phyloP scores from a whole-genome alignment of 1,140 invertebrate species.

The Drosophila erecta region DNA sequence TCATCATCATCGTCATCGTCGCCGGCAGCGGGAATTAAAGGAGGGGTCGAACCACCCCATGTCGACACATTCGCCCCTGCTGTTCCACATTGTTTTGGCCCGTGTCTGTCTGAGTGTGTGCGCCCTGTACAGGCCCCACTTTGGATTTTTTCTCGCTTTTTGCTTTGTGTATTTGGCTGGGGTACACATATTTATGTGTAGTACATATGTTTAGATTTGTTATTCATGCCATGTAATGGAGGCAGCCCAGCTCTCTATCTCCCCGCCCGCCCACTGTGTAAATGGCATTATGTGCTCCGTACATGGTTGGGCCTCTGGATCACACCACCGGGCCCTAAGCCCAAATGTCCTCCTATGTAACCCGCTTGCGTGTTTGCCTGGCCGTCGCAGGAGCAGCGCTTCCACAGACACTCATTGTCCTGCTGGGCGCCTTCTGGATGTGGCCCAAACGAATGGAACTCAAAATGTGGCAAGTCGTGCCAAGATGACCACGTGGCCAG shows the following conservation, averaged over 20 bases:
- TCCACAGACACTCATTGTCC: conserved; percentile 23
- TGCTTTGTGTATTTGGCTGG: conserved; percentile 42
- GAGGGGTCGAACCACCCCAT: conserved; percentile 41
- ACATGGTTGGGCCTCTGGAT: conserved; percentile 47
- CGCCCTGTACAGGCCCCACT: conserved; percentile 12
- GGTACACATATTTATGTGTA: conserved; percentile 59
- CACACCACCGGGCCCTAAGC: conserved; percentile 24
- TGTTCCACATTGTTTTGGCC: conserved; percentile 54
- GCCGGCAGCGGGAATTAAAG: conserved; percentile 37
- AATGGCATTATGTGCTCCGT: conserved; percentile 62
- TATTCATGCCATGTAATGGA: conserved; percentile 70
- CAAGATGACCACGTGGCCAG: background rate
- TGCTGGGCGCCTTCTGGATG: conserved; percentile 35
- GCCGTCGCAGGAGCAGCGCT: conserved; percentile 3
- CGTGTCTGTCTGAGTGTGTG: conserved; percentile 34
- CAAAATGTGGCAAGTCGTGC: background rate
- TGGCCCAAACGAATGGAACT: conserved; percentile 1
- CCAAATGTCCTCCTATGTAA: conserved; percentile 50
- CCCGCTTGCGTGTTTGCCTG: conserved; percentile 5
- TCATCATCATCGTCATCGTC: conserved; percentile 65
- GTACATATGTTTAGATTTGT: conserved; percentile 81
- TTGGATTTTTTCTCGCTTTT: conserved; percentile 34
- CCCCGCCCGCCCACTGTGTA: conserved; percentile 10
- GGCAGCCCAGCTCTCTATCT: conserved; percentile 42
- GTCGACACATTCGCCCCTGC: conserved; percentile 39